Percentiles rank a stretch among this genome's conserved stretches.
These are phyloP conservation scores for Panthera uncia DNA, from an alignment of 2,113 vertebrate species.

Conservation along the genomic window DNA sequence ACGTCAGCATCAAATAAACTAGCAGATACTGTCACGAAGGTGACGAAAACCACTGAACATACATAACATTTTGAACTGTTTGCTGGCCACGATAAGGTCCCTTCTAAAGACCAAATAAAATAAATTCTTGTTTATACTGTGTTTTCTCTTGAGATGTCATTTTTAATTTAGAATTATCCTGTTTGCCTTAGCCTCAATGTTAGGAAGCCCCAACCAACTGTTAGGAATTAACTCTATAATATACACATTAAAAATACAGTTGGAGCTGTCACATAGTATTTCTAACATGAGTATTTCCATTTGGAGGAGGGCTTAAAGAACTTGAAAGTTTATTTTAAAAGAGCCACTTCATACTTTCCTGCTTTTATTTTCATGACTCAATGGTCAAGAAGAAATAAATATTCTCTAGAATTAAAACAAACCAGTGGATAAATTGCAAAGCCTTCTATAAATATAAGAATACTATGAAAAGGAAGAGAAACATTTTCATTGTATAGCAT, in stretches of 20 bases:
- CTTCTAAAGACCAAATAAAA: conserved; percentile 22
- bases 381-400: not conserved
- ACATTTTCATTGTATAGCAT: not conserved
- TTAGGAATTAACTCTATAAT: not conserved
- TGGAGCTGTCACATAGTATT: not conserved
- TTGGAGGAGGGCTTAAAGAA: not conserved
- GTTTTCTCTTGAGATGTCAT: conserved; percentile 1
- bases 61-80: not conserved
- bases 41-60: not conserved
- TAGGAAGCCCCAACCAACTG: not conserved
- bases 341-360: not conserved
- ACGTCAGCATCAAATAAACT: not conserved
- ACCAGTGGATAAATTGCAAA: not conserved
- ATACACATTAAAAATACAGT: not conserved
- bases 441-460: not conserved
- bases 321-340: conserved; percentile 38
- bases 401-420: conserved; percentile 17
- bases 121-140: not conserved
- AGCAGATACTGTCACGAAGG: not conserved
- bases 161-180: not conserved
- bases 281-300: not conserved
- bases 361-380: not conserved
- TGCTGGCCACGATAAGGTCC: not conserved
- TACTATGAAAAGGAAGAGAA: not conserved
- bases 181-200: not conserved